Evolutionary conservation across 2,797 vertebrate genomes (phyloP).

Genomic region (Cygnus olor): DNA sequence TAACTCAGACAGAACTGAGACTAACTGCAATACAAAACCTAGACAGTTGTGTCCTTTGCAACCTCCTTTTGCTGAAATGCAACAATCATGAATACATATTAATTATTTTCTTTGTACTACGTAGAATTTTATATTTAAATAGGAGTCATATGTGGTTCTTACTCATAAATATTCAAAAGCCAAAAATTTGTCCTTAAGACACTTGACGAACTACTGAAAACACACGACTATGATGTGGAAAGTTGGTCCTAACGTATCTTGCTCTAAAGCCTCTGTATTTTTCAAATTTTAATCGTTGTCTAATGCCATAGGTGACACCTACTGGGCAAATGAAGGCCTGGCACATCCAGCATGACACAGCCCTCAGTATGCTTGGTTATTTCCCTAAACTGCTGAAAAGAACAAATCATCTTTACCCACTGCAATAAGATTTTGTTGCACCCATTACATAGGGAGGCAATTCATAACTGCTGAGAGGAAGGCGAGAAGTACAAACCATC

Average conservation of each 20-base stretch:
- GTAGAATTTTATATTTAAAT: neutral
- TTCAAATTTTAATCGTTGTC: neutral
- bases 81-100: neutral
- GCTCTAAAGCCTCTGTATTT: neutral
- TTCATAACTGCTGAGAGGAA: neutral
- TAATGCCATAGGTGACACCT: slow-evolving; percentile 55
- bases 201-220: neutral
- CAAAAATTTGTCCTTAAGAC: neutral
- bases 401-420: neutral
- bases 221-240: neutral
- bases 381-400: neutral
- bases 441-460: neutral
- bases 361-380: neutral
- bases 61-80: neutral
- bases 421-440: neutral
- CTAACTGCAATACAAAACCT: neutral
- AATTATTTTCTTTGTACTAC: neutral
- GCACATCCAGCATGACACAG: neutral
- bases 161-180: neutral
- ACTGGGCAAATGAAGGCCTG: slow-evolving; percentile 32
- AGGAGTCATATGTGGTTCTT: neutral
- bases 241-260: neutral
- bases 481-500: neutral
- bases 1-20: neutral
- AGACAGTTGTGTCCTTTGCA: neutral